phyloP scores from a whole-genome alignment of 2,888 invertebrate species.

The Mythimna vitellina region DNA sequence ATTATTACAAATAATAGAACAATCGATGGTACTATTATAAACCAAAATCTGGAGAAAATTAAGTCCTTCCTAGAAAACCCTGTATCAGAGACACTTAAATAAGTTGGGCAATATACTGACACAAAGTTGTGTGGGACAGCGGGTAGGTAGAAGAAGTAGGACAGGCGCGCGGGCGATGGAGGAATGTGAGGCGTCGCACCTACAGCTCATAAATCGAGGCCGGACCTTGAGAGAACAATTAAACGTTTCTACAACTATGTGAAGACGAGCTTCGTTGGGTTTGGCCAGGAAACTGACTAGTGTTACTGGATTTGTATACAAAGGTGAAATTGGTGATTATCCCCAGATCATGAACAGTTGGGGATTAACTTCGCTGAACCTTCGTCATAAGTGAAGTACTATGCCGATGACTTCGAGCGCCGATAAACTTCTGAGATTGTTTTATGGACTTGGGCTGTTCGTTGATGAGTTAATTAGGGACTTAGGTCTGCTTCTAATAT shows the following conservation, averaged over 20 bases:
- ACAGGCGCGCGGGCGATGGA: slow-evolving; percentile 25
- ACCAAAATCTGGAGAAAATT: background rate
- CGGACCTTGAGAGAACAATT: slow-evolving; percentile 65
- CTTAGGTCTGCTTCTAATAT: too few relatives aligned
- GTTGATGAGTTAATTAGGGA: too few relatives aligned
- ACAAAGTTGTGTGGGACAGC: slow-evolving; percentile 24
- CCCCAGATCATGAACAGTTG: too few relatives aligned
- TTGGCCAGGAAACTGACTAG: slow-evolving; percentile 32
- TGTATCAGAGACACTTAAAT: slow-evolving; percentile 20
- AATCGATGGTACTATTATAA: background rate
- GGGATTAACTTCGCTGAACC: too few relatives aligned
- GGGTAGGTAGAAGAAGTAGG: slow-evolving; percentile 48
- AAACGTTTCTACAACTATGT: slow-evolving; percentile 65
- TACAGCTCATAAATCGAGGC: slow-evolving; percentile 61
- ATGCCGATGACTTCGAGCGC: too few relatives aligned
- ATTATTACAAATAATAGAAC: too few relatives aligned
- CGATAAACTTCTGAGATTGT: too few relatives aligned
- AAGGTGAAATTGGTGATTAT: too few relatives aligned
- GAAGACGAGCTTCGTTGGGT: slow-evolving; percentile 42
- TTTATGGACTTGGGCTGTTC: too few relatives aligned
- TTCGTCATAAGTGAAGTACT: too few relatives aligned
- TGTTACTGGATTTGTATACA: too few relatives aligned
- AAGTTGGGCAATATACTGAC: slow-evolving; percentile 21
- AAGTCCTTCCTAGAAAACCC: background rate
- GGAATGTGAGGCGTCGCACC: slow-evolving; percentile 59